Percentiles rank a stretch among this genome's conserved stretches.
Evolutionary conservation across 1,140 invertebrate species (phyloP).

Genomic region (Eulimnadia texana): DNA sequence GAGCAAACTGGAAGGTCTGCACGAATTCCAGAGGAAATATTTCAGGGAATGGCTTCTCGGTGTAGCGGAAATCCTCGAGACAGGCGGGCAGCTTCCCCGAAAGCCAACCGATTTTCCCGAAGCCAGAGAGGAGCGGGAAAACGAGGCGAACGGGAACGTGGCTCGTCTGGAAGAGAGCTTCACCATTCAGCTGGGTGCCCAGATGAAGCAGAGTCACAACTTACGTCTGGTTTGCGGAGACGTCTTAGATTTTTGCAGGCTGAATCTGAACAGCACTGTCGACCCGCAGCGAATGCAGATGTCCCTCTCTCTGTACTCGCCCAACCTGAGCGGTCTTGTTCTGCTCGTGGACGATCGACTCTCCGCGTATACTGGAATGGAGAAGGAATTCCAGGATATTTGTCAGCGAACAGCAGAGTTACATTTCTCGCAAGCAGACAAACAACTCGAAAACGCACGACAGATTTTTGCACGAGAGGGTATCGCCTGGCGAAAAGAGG

Average conservation of each 20-base stretch:
- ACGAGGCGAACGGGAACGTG: slow-evolving; percentile 26
- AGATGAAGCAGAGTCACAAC: slow-evolving; percentile 98
- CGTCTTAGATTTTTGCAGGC: slow-evolving; percentile 66
- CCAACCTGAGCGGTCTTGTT: slow-evolving; percentile 74
- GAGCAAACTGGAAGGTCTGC: slow-evolving; percentile 51
- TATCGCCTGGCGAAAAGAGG: neutral
- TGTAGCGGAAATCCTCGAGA: slow-evolving; percentile 21
- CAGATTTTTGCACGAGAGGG: slow-evolving; percentile 26
- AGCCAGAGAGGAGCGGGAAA: slow-evolving; percentile 23
- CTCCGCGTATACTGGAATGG: slow-evolving; percentile 52
- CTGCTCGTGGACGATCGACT: slow-evolving; percentile 64
- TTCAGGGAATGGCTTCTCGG: slow-evolving; percentile 62
- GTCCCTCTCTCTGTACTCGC: slow-evolving; percentile 81
- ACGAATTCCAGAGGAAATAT: slow-evolving; percentile 53
- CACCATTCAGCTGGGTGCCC: slow-evolving; percentile 90
- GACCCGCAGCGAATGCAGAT: slow-evolving; percentile 75
- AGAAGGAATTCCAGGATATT: slow-evolving; percentile 46
- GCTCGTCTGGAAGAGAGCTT: slow-evolving; percentile 77
- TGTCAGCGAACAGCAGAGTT: slow-evolving; percentile 63
- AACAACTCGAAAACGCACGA: slow-evolving; percentile 65
- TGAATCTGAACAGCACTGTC: slow-evolving; percentile 22
- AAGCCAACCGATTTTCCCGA: slow-evolving; percentile 15
- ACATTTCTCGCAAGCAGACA: slow-evolving; percentile 73
- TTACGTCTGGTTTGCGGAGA: slow-evolving; percentile 76
- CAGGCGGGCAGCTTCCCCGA: slow-evolving; percentile 2